Evolutionary conservation across 2,888 invertebrate species (phyloP), one percentile per base, ranked within the genome.

Genomic region (Drosophila anomalata): DNA sequence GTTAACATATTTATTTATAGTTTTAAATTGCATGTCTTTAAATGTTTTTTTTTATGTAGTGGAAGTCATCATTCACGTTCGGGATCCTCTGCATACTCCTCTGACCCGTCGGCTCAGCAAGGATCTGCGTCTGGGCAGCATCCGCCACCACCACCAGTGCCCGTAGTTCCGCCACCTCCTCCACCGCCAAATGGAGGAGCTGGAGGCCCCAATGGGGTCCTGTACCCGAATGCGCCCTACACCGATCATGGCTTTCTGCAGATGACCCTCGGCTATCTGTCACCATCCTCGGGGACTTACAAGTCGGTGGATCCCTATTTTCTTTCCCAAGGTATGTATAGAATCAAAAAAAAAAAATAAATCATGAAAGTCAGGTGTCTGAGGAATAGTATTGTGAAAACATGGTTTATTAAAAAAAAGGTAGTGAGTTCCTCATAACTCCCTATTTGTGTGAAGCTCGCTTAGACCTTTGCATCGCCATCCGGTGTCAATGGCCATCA

Each of bases 231-330:
- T 75, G 88, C 90, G 1, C 89, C 90, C 4, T 91, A 92, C 70
- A 90, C 90, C 55, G 92, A 92, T 75, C 91, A 92, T 61, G 95
- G 95, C 0, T 95, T 95, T 36, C 94, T 95, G 75, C 93, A 94
- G 75, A 95, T 95, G 90, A 94, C 94, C 0, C 92, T 95, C 78
- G 95, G 95, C 0, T 95, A 95, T 88, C 87, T 95, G 51, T 94
- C 94, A 47, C 93, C 94, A 0, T 90, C 92, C 31, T 90, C 92
- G 24, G 94, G 95, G 1, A 94, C 95, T 1, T 95, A 95, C 80
- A 95, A 95, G 89, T 93, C 93, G 29, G 95, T 95, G 72, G 94
- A 95, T 73, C 95, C 95, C 0, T 95, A 95, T 89, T 95, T 95
- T 91, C 89, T 95, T 52, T 94, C 95, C 39, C 95, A 95, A 94